A percentile compares a stretch with the other conserved stretches of the same genome.
phyloP scores from a whole-genome alignment of 2,797 vertebrate genomes.

The Malurus leucopterus region DNA sequence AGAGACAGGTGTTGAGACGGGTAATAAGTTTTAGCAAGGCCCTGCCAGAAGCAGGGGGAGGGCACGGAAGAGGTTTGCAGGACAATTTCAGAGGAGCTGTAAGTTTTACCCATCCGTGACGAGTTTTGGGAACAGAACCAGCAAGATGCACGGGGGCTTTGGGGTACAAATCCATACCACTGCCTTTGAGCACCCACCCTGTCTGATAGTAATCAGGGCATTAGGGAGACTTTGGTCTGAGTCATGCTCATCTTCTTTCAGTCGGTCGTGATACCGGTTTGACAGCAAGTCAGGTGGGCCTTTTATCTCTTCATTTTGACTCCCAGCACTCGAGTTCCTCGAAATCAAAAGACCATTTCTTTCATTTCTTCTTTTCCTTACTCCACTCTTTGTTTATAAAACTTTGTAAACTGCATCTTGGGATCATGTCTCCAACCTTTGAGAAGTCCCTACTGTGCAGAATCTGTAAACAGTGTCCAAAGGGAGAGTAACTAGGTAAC shows the following conservation, averaged over 20 bases:
- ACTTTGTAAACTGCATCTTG: not conserved
- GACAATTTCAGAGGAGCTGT: fast-evolving
- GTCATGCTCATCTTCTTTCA: not conserved
- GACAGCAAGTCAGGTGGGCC: not conserved
- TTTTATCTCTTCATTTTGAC: not conserved
- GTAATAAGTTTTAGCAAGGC: not conserved
- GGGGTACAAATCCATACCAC: not conserved
- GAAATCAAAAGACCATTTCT: not conserved
- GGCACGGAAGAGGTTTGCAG: not conserved
- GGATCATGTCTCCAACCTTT: not conserved
- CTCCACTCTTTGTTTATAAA: not conserved
- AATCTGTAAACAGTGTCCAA: not conserved
- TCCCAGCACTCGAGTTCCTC: not conserved
- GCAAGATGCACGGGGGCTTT: not conserved
- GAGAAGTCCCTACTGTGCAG: not conserved
- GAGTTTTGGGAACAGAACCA: not conserved
- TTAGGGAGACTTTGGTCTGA: not conserved
- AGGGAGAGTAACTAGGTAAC: not conserved
- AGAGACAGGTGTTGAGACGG: not conserved
- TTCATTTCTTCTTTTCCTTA: not conserved
- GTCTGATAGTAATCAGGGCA: not conserved
- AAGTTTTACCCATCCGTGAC: not conserved
- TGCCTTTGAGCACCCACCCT: not conserved
- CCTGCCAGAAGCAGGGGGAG: not conserved
- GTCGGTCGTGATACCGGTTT: fast-evolving